phyloP scores from a whole-genome alignment of 2,888 invertebrate genomes.

The Hartigia nigra region DNA sequence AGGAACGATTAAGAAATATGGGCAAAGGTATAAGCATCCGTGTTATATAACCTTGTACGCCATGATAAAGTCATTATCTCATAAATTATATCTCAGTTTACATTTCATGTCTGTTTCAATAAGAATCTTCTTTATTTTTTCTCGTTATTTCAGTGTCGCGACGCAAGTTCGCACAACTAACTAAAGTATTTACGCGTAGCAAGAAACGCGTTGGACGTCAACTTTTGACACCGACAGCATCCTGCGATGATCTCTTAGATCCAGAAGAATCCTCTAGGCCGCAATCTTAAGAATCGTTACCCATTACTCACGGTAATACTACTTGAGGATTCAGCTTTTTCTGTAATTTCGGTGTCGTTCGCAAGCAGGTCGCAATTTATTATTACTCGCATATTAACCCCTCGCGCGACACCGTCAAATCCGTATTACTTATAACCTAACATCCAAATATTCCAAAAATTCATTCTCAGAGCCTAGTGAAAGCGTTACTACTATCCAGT shows the following conservation, averaged over 20 bases:
- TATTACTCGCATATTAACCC: neutral
- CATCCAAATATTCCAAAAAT: neutral
- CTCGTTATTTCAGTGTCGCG: constrained; percentile 73
- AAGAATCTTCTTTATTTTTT: constrained; percentile 5
- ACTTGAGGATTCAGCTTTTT: neutral
- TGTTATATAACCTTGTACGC: neutral
- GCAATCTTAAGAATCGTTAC: neutral
- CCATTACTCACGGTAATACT: neutral
- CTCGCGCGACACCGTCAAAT: neutral
- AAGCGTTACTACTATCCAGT: neutral
- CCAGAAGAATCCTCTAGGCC: constrained; percentile 61
- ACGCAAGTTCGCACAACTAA: constrained; percentile 84
- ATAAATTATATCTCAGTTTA: constrained; percentile 15
- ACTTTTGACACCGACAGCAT: constrained; percentile 61
- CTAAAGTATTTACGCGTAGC: constrained; percentile 78
- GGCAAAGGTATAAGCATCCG: constrained; percentile 73
- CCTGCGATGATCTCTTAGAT: constrained; percentile 61
- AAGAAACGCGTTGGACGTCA: constrained; percentile 61
- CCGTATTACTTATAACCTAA: neutral
- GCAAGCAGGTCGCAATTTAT: neutral
- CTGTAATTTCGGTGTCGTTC: neutral
- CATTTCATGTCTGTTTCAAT: constrained; percentile 11
- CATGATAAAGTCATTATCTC: constrained; percentile 2
- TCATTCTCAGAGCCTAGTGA: neutral
- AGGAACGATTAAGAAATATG: constrained; percentile 84